Evolutionary conservation across 2,113 vertebrate species (phyloP).

Genomic region (Ciconia stormi): DNA sequence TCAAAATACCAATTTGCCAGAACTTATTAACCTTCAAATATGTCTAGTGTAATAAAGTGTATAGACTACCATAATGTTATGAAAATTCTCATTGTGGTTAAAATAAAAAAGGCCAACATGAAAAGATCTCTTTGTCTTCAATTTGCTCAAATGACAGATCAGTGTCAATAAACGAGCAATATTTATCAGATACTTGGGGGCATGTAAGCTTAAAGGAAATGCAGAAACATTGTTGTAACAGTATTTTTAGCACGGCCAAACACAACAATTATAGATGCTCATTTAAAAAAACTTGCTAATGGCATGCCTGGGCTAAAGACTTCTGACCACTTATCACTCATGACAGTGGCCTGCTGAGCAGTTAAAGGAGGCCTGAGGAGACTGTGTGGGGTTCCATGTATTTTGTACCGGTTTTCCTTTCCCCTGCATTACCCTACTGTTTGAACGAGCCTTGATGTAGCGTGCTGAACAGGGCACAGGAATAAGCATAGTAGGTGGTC

Average conservation of each 20-base stretch:
- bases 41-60: not conserved
- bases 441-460: no score
- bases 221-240: not conserved
- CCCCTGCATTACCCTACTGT: rapidly evolving
- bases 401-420: not conserved
- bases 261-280: not conserved
- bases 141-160: not conserved
- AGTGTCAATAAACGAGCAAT: not conserved
- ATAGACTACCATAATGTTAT: not conserved
- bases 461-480: not conserved
- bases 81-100: not conserved
- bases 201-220: not conserved
- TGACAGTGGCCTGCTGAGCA: not conserved
- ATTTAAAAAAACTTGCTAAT: not conserved
- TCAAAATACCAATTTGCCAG: constrained; percentile 54
- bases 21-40: constrained; percentile 47
- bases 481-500: not conserved
- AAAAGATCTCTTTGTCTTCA: not conserved
- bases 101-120: not conserved
- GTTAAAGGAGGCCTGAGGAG: not conserved
- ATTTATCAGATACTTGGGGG: not conserved
- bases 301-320: not conserved
- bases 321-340: not conserved
- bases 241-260: not conserved
- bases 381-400: not conserved